phyloP scores from a whole-genome alignment of 2,888 invertebrate genomes.

The Allophyes oxyacanthae region DNA sequence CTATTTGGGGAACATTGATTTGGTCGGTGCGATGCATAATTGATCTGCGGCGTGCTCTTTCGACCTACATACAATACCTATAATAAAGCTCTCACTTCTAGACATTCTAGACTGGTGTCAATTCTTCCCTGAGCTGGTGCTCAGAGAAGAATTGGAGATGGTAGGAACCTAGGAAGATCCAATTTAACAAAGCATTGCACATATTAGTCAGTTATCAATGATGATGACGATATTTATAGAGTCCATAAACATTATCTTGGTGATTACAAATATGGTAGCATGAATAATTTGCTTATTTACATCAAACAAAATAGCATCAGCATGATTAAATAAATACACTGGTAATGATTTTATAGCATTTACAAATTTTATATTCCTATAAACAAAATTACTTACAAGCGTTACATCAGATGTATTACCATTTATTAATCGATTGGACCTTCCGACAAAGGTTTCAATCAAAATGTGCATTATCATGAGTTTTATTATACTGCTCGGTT shows the following conservation, averaged over 20 bases:
- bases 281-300: slow-evolving; percentile 18
- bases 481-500: slow-evolving; percentile 11
- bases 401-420: slow-evolving; percentile 1
- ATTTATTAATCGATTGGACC: too few species aligned
- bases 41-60: too few species aligned
- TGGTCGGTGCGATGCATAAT: too few species aligned
- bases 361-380: slow-evolving; percentile 12
- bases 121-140: too few species aligned
- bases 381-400: slow-evolving; percentile 16
- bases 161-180: too few species aligned
- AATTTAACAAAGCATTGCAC: too few species aligned
- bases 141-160: too few species aligned
- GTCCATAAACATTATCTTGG: slow-evolving; percentile 4
- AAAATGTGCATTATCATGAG: slow-evolving; percentile 30
- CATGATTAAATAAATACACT: slow-evolving; percentile 25
- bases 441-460: slow-evolving; percentile 2
- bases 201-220: too few species aligned
- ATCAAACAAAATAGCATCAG: slow-evolving; percentile 8
- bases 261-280: neutral
- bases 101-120: too few species aligned
- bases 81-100: too few species aligned
- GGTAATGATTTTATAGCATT: slow-evolving; percentile 7
- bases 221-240: slow-evolving; percentile 15
- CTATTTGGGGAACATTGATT: too few species aligned
- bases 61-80: too few species aligned